phyloP scores from a whole-genome alignment of 2,888 invertebrate species.

The Anorthoa munda region DNA sequence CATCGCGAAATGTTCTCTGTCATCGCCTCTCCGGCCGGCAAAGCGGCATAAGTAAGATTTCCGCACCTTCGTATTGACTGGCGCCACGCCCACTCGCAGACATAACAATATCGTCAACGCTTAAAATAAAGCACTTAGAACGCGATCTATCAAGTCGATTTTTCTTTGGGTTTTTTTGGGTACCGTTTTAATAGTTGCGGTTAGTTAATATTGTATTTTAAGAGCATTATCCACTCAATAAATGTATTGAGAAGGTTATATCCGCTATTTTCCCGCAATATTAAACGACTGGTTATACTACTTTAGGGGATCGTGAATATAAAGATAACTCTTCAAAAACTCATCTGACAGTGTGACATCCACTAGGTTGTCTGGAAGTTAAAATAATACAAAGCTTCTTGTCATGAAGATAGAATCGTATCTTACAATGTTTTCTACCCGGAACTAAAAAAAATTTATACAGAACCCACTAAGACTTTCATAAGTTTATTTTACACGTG shows the following conservation, averaged over 20 bases:
- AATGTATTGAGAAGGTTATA: too few species aligned
- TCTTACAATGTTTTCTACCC: too few species aligned
- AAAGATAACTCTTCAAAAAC: too few species aligned
- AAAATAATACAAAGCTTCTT: too few species aligned
- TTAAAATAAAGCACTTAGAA: conserved; percentile 86
- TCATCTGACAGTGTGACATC: too few species aligned
- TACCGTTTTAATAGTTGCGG: conserved; percentile 16
- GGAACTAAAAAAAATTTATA: not conserved
- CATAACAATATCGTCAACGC: conserved; percentile 81
- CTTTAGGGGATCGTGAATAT: too few species aligned
- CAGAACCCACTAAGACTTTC: conserved; percentile 27
- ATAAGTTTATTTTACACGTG: not conserved
- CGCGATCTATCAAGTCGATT: conserved; percentile 77
- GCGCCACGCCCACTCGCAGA: conserved; percentile 79
- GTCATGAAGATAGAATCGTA: too few species aligned
- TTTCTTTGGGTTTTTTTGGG: conserved; percentile 57
- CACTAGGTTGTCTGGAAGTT: too few species aligned
- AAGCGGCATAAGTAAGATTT: conserved; percentile 66
- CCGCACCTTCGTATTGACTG: conserved; percentile 77
- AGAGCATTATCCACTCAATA: not conserved
- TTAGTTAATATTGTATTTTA: conserved; percentile 10
- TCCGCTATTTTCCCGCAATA: too few species aligned
- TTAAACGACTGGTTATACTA: too few species aligned
- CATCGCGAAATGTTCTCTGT: conserved; percentile 70
- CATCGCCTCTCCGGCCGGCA: conserved; percentile 61